Base-by-base conservation (phyloP, 2,888 invertebrate genomes). In the Dichetophora obliterata region DNA sequence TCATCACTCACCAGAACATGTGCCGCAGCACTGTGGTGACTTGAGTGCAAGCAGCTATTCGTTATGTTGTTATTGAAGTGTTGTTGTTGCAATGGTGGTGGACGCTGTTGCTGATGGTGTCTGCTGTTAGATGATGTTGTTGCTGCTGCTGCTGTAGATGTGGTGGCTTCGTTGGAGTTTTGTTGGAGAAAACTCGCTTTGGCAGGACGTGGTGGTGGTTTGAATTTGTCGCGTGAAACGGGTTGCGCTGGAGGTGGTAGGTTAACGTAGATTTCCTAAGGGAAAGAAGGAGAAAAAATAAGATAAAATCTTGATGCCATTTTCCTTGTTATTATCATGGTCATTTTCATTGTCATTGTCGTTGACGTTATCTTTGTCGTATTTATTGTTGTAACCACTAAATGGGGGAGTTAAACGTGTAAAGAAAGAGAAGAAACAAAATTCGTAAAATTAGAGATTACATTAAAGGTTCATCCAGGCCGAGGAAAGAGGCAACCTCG, bases 181-280 rank as follows among this genome's bases (percentile, higher is more conserved):
- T 84, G 85, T 66, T 83, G 82, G 78, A 84, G 81, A 78, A 83
- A 84, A 83, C 84, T 85, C 84, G 86, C 84, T 84, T 88, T 88
- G 80, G 88, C 85, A 77, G 86, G 86, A 52, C 86, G 84, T 14
- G 87, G 86, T 34, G 85, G 86, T 50, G 85, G 85, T 37, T 54
- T 65, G 8, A 66, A 61, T 48, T 82, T 86, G 52, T 86, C 86
- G 19, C 86, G 84, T 19, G 83, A 78, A 61, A 82, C 83, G 48
- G 86, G 83, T 77, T 85, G 86, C 76, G 86, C 84, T 77, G 85
- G 84, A 5, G 84, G 84, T 59, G 86, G 87, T 73, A 88, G 75
- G 82, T 89, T 89, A 6, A 88, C 88, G 82, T 88, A 88, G 78
- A 89, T 88, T 80, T 85, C 85, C 89, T 88, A 19, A 0, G 27